A percentile compares a stretch with the other conserved stretches of the same genome.
phyloP scores from a whole-genome alignment of 2,888 invertebrate genomes.

The Aleiodes testaceus region DNA sequence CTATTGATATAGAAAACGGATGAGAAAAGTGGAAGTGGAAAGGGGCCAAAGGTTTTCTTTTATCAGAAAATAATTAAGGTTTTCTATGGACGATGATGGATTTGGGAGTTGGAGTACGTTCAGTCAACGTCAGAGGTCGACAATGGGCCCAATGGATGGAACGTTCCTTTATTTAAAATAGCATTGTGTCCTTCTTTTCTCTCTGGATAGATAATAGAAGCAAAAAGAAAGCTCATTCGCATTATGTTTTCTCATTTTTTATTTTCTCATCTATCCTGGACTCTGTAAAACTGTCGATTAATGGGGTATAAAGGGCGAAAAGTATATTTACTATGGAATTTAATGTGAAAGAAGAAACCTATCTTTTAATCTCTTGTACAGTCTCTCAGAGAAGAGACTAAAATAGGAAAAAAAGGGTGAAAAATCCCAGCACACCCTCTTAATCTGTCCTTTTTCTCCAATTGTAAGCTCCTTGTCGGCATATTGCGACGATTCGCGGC shows the following conservation, averaged over 20 bases:
- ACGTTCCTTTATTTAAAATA: conserved; percentile 73
- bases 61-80: conserved; percentile 73
- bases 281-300: conserved; percentile 37
- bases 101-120: conserved; percentile 69
- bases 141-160: conserved; percentile 72
- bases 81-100: conserved; percentile 73
- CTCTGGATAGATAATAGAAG: conserved; percentile 30
- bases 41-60: conserved; percentile 64
- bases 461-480: conserved; percentile 71
- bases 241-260: conserved; percentile 20
- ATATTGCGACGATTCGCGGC: conserved; percentile 72
- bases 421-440: conserved; percentile 66
- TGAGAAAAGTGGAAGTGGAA: conserved; percentile 15
- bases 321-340: no score
- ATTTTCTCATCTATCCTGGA: neutral
- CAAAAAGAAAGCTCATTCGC: conserved; percentile 48
- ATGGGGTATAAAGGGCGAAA: neutral
- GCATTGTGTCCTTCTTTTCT: conserved; percentile 68
- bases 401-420: conserved; percentile 27
- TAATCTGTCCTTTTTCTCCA: conserved; percentile 62
- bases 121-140: conserved; percentile 73
- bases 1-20: conserved; percentile 22
- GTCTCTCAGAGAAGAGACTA: conserved; percentile 16
- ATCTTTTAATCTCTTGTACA: conserved; percentile 32
- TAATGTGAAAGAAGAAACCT: neutral